phyloP scores from a whole-genome alignment of 2,888 invertebrate genomes.

The Epistrophella euchroma region DNA sequence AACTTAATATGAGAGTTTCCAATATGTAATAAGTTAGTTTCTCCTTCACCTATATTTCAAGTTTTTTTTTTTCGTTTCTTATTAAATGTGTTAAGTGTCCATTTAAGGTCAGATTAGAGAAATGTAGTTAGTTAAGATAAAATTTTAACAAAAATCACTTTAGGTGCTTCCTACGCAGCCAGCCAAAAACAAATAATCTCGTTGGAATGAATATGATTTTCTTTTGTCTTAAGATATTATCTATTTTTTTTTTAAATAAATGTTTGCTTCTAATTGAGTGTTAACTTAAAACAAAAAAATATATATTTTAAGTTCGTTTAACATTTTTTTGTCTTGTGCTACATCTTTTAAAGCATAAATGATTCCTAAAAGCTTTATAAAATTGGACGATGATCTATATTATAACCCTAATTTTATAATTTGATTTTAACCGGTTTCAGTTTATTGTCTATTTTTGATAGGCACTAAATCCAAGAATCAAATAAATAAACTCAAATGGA shows the following conservation, averaged over 20 bases:
- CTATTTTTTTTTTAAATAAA: neutral
- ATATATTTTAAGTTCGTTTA: no score
- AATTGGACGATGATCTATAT: no score
- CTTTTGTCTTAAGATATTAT: neutral
- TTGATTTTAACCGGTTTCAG: no score
- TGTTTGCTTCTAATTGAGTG: no score
- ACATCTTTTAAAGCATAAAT: no score
- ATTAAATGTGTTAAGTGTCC: neutral
- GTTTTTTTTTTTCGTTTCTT: neutral
- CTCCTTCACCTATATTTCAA: neutral
- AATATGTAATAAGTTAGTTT: neutral
- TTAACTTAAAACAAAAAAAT: no score
- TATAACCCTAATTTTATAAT: no score
- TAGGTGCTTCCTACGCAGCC: neutral
- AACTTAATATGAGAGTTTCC: neutral
- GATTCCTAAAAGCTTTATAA: no score
- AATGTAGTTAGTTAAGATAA: neutral
- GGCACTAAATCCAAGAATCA: no score
- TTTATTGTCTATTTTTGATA: no score
- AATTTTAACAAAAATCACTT: neutral
- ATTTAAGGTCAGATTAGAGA: slow-evolving; percentile 4
- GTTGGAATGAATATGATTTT: neutral
- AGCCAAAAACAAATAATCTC: neutral
- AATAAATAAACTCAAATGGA: no score
- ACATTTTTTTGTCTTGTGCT: no score